A percentile compares a stretch with the other conserved stretches of the same genome.
These are phyloP conservation scores for Cyrtorhinus lividipennis DNA, from an alignment of 1,140 invertebrate genomes.

Conservation along the genomic window DNA sequence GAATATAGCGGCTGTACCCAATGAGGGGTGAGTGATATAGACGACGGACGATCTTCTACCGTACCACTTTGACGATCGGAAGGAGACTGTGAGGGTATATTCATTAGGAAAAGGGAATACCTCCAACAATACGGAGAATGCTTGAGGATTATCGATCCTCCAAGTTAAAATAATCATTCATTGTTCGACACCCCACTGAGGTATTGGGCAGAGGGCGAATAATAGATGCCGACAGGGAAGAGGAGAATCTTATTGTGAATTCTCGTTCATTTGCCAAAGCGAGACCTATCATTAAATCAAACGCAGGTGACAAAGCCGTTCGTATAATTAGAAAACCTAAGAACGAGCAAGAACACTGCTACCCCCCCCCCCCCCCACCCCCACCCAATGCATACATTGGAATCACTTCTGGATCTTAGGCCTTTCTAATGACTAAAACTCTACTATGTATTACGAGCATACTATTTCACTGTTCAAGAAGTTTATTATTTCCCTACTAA, in stretches of 20 bases:
- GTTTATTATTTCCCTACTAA: too few species aligned
- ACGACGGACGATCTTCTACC: not conserved
- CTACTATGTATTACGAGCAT: too few species aligned
- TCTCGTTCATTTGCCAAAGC: not conserved
- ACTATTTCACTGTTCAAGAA: too few species aligned
- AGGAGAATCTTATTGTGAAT: not conserved
- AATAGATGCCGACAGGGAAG: not conserved
- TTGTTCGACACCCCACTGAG: slow-evolving; percentile 2
- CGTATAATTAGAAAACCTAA: too few species aligned
- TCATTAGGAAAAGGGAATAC: slow-evolving; percentile 3
- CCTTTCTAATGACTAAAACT: too few species aligned
- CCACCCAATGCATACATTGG: too few species aligned
- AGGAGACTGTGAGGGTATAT: not conserved
- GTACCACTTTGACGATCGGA: not conserved
- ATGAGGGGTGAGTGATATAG: not conserved
- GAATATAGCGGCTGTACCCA: not conserved
- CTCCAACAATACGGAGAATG: not conserved
- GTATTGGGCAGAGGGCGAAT: not conserved
- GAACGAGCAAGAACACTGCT: too few species aligned
- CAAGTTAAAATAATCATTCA: slow-evolving; percentile 6
- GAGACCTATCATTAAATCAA: not conserved
- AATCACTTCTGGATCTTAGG: too few species aligned
- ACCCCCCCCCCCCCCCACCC: too few species aligned
- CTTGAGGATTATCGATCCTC: not conserved
- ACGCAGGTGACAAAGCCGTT: not conserved